These are phyloP conservation scores for Schlechtendalia chinensis DNA, from an alignment of 1,140 invertebrate genomes.

Conservation along the genomic window DNA sequence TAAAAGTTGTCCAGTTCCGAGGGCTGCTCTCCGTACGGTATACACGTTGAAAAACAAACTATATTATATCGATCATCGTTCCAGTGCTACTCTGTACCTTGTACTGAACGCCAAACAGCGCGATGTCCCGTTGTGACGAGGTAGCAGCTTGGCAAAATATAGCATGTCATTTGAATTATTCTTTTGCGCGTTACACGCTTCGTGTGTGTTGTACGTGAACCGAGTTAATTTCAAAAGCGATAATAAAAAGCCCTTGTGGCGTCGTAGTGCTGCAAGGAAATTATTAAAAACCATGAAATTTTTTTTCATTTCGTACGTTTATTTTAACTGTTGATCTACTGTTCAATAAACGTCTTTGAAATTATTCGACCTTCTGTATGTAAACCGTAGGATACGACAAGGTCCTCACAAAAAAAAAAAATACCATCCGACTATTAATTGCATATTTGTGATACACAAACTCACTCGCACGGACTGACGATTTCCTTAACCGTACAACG, in stretches of 20 bases:
- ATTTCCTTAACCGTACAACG: neutral
- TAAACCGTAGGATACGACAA: neutral
- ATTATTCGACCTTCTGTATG: slow-evolving; percentile 7
- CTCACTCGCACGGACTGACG: too few relatives aligned
- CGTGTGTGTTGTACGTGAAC: neutral
- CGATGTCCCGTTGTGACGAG: neutral
- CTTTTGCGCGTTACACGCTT: neutral
- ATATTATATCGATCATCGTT: slow-evolving; percentile 30
- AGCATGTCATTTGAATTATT: slow-evolving; percentile 18
- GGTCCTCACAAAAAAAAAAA: neutral
- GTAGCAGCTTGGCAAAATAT: slow-evolving; percentile 2
- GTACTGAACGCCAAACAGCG: neutral
- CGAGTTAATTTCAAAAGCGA: neutral
- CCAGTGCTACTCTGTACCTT: slow-evolving; percentile 34
- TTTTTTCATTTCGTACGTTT: neutral
- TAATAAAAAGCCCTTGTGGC: too few relatives aligned
- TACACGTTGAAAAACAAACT: neutral
- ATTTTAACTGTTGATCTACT: neutral
- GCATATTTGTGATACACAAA: too few relatives aligned
- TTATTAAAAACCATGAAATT: neutral
- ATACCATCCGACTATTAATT: too few relatives aligned
- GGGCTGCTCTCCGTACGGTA: slow-evolving; percentile 2
- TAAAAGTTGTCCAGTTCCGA: neutral
- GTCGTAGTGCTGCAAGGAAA: neutral
- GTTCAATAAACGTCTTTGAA: slow-evolving; percentile 4